These are phyloP conservation scores for Eulimnadia texana DNA, from an alignment of 1,140 invertebrate species.

Conservation along the genomic window DNA sequence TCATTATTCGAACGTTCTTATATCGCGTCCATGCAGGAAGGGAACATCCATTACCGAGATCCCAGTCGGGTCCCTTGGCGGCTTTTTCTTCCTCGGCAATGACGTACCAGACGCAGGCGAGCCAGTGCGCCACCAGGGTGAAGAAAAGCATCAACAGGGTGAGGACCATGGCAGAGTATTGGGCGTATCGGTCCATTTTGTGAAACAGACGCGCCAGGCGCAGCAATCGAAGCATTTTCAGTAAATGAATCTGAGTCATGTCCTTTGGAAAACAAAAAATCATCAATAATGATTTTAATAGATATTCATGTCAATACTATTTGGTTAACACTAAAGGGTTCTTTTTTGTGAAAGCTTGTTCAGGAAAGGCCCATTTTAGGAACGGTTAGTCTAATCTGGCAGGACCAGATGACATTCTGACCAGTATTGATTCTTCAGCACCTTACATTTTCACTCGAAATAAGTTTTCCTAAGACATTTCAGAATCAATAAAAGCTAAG, in stretches of 20 bases:
- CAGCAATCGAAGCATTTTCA: slow-evolving; percentile 86
- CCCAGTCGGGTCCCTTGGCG: slow-evolving; percentile 49
- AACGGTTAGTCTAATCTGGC: too few species aligned
- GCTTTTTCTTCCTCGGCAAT: slow-evolving; percentile 81
- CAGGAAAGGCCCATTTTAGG: too few species aligned
- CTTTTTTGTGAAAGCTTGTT: too few species aligned
- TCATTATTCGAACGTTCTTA: too few species aligned
- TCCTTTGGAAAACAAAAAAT: slow-evolving; percentile 32
- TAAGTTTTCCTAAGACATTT: too few species aligned
- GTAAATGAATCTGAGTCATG: slow-evolving; percentile 68
- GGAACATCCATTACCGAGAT: slow-evolving; percentile 65
- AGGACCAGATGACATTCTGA: too few species aligned
- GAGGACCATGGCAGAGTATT: slow-evolving; percentile 92
- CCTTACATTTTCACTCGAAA: too few species aligned
- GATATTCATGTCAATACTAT: too few species aligned
- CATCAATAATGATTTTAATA: slow-evolving; percentile 7
- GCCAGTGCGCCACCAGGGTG: slow-evolving; percentile 92
- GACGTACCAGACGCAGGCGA: slow-evolving; percentile 98
- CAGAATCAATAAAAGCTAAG: too few species aligned
- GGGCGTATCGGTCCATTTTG: slow-evolving; percentile 93
- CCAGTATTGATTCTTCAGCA: too few species aligned
- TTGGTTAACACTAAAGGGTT: too few species aligned
- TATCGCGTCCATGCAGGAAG: background rate
- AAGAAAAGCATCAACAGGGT: slow-evolving; percentile 91
- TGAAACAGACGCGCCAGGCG: slow-evolving; percentile 83